Conservation (phyloP, 2,888 invertebrate species). For the Frankliniella intonsa region DNA sequence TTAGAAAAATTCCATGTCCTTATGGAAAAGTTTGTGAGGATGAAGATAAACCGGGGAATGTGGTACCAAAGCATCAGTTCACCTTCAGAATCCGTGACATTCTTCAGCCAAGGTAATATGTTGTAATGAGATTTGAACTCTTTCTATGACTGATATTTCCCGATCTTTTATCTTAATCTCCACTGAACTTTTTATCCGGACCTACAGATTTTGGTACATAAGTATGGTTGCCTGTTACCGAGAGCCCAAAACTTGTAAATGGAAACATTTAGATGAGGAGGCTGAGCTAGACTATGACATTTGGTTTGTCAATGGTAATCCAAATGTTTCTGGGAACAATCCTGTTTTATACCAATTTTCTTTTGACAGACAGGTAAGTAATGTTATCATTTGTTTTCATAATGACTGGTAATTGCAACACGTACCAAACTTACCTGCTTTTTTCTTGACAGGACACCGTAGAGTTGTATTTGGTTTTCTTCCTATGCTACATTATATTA, state of each 20-base stretch:
- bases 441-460: slow-evolving; percentile 64
- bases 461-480: slow-evolving; percentile 83
- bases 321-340: slow-evolving; percentile 79
- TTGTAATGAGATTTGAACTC: not conserved
- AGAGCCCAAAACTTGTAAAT: slow-evolving; percentile 71
- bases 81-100: slow-evolving; percentile 89
- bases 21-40: slow-evolving; percentile 80
- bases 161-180: slow-evolving; percentile 33
- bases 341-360: slow-evolving; percentile 93
- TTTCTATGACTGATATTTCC: slow-evolving; percentile 24
- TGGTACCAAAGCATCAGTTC: slow-evolving; percentile 84
- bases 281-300: slow-evolving; percentile 74
- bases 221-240: slow-evolving; percentile 90
- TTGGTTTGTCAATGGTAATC: slow-evolving; percentile 95
- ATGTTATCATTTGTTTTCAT: not conserved
- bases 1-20: slow-evolving; percentile 81
- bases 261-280: slow-evolving; percentile 70
- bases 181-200: slow-evolving; percentile 39
- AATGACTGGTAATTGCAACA: not conserved
- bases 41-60: slow-evolving; percentile 79
- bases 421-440: not conserved
- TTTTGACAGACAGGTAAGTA: slow-evolving; percentile 71
- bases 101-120: slow-evolving; percentile 74
- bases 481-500: slow-evolving; percentile 78
- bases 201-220: slow-evolving; percentile 85